Evolutionary conservation across 2,888 invertebrate genomes (phyloP).

Genomic region (Monopis laevigella): DNA sequence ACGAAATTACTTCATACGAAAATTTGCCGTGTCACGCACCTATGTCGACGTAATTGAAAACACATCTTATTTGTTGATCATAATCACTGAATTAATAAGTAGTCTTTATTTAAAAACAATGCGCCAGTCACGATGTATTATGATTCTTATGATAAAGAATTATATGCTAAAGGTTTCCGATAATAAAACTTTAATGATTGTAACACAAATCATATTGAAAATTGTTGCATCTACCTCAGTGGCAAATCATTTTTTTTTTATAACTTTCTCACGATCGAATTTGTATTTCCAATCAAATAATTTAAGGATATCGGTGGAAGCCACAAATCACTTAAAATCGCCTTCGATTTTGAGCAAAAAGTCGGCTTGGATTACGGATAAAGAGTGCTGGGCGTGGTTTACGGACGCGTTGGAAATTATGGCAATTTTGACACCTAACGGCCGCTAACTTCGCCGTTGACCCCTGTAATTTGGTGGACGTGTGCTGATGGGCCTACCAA

Average conservation of each 20-base stretch:
- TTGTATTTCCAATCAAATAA: slow-evolving; percentile 51
- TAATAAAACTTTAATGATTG: too few relatives aligned
- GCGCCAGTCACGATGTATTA: slow-evolving; percentile 28
- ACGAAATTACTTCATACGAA: slow-evolving; percentile 7
- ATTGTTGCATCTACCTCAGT: slow-evolving; percentile 12
- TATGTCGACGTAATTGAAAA: slow-evolving; percentile 18
- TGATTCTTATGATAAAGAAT: too few relatives aligned
- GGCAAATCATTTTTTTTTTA: slow-evolving; percentile 11
- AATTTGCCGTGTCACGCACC: slow-evolving; percentile 24
- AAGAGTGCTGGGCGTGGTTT: slow-evolving; percentile 36
- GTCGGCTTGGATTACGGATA: slow-evolving; percentile 45
- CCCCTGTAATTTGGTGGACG: slow-evolving; percentile 55
- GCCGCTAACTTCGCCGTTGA: slow-evolving; percentile 55
- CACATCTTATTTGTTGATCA: slow-evolving; percentile 25
- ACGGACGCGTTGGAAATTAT: slow-evolving; percentile 49
- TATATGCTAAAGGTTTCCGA: too few relatives aligned
- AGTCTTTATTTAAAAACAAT: slow-evolving; percentile 27
- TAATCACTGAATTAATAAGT: slow-evolving; percentile 25
- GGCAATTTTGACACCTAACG: slow-evolving; percentile 66
- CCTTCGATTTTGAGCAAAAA: slow-evolving; percentile 37
- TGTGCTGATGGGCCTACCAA: slow-evolving; percentile 37
- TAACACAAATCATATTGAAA: too few relatives aligned
- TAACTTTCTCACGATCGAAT: slow-evolving; percentile 52
- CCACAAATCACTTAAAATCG: slow-evolving; percentile 57
- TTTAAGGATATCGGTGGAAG: slow-evolving; percentile 55